Conservation (phyloP, 2,797 vertebrate genomes). For the Hipposideros larvatus region DNA sequence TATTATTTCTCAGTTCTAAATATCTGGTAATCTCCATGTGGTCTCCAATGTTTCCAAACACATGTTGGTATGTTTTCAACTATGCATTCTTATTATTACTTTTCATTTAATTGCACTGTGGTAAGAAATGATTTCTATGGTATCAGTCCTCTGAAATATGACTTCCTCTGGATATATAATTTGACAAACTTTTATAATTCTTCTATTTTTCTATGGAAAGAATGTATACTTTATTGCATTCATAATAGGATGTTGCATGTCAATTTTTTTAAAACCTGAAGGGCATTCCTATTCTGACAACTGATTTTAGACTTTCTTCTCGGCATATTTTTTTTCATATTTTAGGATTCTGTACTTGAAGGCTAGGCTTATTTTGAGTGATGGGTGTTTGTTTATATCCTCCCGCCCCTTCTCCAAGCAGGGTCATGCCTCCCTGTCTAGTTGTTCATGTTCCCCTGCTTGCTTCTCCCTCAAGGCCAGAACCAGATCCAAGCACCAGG, state of each 20-base stretch:
- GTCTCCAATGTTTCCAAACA: constrained; percentile 5
- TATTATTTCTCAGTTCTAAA: background rate
- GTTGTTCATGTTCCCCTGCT: too few species aligned
- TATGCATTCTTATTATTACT: constrained; percentile 32
- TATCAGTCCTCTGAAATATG: background rate
- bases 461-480: background rate
- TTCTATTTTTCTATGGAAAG: background rate
- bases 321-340: background rate
- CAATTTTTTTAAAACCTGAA: constrained; percentile 14
- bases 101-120: constrained; percentile 49
- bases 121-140: constrained; percentile 27
- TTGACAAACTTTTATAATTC: constrained; percentile 11
- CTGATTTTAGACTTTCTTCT: constrained; percentile 25
- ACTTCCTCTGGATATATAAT: background rate
- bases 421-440: background rate
- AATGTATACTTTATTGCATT: background rate
- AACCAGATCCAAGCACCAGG: background rate
- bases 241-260: background rate
- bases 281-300: background rate
- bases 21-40: constrained; percentile 53
- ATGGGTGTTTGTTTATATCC: background rate
- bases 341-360: background rate
- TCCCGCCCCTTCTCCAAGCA: background rate
- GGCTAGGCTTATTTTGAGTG: background rate
- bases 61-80: constrained; percentile 56